A percentile compares a stretch with the other conserved stretches of the same genome.
These are phyloP conservation scores for Siniperca chuatsi DNA, from an alignment of 2,113 vertebrate species.

Conservation along the genomic window DNA sequence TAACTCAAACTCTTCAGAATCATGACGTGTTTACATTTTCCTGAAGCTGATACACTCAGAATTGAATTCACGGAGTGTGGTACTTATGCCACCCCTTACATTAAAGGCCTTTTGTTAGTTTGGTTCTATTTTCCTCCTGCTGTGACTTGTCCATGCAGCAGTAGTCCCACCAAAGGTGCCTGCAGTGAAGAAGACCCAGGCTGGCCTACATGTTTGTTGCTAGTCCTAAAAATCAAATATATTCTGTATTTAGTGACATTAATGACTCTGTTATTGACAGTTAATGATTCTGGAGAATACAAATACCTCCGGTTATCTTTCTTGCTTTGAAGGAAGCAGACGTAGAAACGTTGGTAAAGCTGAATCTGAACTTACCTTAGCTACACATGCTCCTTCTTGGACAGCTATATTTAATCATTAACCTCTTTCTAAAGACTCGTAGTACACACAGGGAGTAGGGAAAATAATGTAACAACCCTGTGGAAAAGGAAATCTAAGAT, in stretches of 20 bases:
- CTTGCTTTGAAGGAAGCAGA: background rate
- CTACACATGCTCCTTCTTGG: constrained; percentile 29
- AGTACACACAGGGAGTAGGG: background rate
- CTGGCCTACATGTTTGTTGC: background rate
- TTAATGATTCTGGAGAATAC: background rate
- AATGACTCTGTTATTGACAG: background rate
- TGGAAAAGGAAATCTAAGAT: background rate
- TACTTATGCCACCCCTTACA: background rate
- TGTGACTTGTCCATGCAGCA: constrained; percentile 25
- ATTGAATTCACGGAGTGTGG: background rate
- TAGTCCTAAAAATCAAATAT: background rate
- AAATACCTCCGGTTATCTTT: background rate
- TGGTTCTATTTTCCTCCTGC: background rate
- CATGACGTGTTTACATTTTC: constrained; percentile 26
- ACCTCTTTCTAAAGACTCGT: background rate
- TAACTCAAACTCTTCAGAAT: constrained; percentile 5
- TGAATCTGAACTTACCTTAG: background rate
- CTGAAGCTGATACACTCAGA: constrained; percentile 13
- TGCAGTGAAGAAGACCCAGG: background rate
- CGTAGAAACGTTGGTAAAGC: background rate
- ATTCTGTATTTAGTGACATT: background rate
- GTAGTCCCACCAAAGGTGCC: background rate
- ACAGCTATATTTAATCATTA: constrained; percentile 41
- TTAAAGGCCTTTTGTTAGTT: constrained; percentile 35
- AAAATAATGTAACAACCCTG: background rate